Percentiles rank a stretch among this genome's conserved stretches.
phyloP scores from a whole-genome alignment of 2,888 invertebrate genomes.

The Bimastos eiseni region DNA sequence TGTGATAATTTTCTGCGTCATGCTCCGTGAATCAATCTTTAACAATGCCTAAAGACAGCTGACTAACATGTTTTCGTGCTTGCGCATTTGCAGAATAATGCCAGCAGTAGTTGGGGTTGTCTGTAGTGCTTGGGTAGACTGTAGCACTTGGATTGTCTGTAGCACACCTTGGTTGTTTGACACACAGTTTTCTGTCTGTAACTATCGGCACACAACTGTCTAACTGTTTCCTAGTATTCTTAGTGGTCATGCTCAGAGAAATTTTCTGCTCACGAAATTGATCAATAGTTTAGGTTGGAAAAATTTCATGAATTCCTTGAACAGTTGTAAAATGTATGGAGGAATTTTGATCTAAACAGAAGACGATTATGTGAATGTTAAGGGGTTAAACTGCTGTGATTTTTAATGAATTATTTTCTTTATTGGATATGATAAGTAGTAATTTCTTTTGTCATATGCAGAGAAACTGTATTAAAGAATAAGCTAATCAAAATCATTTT shows the following conservation, averaged over 20 bases:
- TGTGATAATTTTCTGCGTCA: background rate
- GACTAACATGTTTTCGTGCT: background rate
- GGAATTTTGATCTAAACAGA: background rate
- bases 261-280: background rate
- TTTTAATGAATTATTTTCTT: background rate
- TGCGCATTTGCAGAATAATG: background rate
- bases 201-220: background rate
- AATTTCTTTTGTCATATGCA: background rate
- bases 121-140: too few relatives aligned
- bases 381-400: background rate
- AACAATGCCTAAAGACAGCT: background rate
- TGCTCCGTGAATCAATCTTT: background rate
- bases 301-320: background rate
- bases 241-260: background rate
- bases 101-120: background rate
- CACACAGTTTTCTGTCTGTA: background rate
- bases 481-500: background rate
- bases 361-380: background rate
- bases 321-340: background rate
- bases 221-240: background rate
- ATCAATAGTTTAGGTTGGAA: background rate
- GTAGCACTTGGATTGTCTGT: background rate
- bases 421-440: background rate
- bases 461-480: background rate
- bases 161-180: background rate